Percentiles rank a stretch among this genome's conserved stretches.
phyloP scores from a whole-genome alignment of 2,113 vertebrate genomes.

The Potamarius usumacintae region DNA sequence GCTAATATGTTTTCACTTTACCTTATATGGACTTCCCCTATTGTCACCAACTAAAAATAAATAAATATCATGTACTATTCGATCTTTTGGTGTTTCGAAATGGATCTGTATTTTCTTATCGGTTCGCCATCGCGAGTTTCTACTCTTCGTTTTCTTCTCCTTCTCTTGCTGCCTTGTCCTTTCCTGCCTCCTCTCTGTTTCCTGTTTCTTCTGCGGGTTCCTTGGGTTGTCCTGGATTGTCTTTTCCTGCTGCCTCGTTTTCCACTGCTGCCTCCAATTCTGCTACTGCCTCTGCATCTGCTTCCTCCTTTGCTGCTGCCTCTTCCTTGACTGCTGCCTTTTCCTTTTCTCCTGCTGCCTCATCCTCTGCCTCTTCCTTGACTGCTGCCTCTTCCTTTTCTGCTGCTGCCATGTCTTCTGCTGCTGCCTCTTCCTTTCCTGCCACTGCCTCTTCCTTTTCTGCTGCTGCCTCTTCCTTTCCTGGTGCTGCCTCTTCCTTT shows the following conservation, averaged over 20 bases:
- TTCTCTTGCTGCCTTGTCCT: slow-evolving; percentile 56
- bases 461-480: background rate
- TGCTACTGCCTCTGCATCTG: slow-evolving; percentile 59
- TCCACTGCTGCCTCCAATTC: slow-evolving; percentile 51
- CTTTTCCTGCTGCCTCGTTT: slow-evolving; percentile 48
- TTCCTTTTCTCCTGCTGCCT: background rate
- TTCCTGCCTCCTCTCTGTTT: slow-evolving; percentile 48
- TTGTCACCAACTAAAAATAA: background rate
- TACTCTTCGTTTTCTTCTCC: slow-evolving; percentile 45
- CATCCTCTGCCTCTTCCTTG: slow-evolving; percentile 1
- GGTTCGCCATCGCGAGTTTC: background rate
- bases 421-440: background rate
- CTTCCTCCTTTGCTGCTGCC: slow-evolving; percentile 43
- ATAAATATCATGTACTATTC: background rate
- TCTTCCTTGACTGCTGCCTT: background rate
- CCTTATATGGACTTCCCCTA: background rate
- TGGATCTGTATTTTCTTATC: too few species aligned
- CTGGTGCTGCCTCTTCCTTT: background rate
- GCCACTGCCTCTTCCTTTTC: background rate
- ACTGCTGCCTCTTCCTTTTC: slow-evolving; percentile 24
- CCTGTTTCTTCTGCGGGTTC: slow-evolving; percentile 27
- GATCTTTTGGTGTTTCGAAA: background rate
- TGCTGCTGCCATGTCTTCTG: background rate
- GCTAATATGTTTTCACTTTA: background rate
- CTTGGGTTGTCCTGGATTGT: slow-evolving; percentile 44